Conservation (phyloP, 2,113 vertebrate genomes). For the Aythya baeri region DNA sequence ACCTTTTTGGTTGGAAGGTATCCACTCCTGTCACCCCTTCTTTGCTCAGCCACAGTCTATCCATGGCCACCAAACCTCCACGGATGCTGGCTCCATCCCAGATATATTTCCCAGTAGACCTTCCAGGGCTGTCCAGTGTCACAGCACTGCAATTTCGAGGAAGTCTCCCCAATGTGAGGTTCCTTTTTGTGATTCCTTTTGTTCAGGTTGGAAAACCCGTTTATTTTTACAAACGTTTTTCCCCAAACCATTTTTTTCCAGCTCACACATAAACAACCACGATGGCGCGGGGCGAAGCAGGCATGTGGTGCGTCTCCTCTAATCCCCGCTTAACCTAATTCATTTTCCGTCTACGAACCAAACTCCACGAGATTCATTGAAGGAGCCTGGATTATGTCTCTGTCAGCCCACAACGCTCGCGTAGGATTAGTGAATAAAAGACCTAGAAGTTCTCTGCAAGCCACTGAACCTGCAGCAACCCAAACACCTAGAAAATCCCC, state of each 20-base stretch:
- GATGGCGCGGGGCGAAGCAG: background rate
- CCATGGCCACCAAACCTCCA: background rate
- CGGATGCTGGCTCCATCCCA: background rate
- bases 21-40: background rate
- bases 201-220: background rate
- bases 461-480: background rate
- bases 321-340: slow-evolving; percentile 55
- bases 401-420: background rate
- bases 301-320: slow-evolving; percentile 33
- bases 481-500: slow-evolving; percentile 4
- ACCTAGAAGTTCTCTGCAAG: background rate
- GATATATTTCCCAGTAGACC: background rate
- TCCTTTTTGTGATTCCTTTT: background rate
- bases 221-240: background rate
- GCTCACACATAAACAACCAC: background rate
- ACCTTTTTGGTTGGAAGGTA: background rate
- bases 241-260: background rate
- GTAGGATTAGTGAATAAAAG: slow-evolving; percentile 35
- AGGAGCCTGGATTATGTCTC: slow-evolving; percentile 32
- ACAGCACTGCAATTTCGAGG: background rate
- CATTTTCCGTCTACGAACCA: slow-evolving; percentile 58
- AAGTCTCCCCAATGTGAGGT: background rate
- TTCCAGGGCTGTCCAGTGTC: background rate
- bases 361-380: slow-evolving; percentile 41
- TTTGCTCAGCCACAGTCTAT: background rate